These are phyloP conservation scores for Andrena hattorfiana DNA, from an alignment of 2,888 invertebrate species.

Conservation along the genomic window DNA sequence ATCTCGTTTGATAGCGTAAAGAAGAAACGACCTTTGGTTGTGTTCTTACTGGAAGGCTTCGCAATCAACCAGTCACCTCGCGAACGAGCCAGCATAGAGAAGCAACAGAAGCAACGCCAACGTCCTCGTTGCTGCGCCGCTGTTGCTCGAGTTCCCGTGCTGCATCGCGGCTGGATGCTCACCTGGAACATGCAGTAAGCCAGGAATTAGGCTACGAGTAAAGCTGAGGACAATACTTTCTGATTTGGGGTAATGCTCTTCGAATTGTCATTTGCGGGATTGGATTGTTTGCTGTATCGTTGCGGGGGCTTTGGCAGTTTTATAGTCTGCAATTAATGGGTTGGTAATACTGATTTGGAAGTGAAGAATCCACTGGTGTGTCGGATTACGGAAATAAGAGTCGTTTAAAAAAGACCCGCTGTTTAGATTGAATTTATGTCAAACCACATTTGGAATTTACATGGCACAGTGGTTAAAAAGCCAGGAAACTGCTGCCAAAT, in stretches of 20 bases:
- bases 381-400: too few species aligned
- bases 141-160: slow-evolving; percentile 85
- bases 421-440: too few species aligned
- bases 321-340: too few species aligned
- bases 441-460: too few species aligned
- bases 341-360: too few species aligned
- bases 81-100: slow-evolving; percentile 81
- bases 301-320: too few species aligned
- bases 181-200: slow-evolving; percentile 79
- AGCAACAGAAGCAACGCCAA: slow-evolving; percentile 80
- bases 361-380: too few species aligned
- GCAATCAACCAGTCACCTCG: slow-evolving; percentile 82
- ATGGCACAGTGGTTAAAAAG: too few species aligned
- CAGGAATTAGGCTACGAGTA: slow-evolving; percentile 10
- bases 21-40: slow-evolving; percentile 49
- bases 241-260: neutral
- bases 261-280: too few species aligned
- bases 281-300: too few species aligned
- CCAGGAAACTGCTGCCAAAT: too few species aligned
- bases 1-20: slow-evolving; percentile 41
- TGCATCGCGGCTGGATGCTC: slow-evolving; percentile 87
- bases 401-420: too few species aligned
- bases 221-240: neutral
- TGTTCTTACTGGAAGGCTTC: slow-evolving; percentile 62
- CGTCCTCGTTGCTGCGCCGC: slow-evolving; percentile 81